Percentiles rank a stretch among this genome's conserved stretches.
phyloP scores from a whole-genome alignment of 2,113 vertebrate genomes.

The Cyphomyrus plagiostoma region DNA sequence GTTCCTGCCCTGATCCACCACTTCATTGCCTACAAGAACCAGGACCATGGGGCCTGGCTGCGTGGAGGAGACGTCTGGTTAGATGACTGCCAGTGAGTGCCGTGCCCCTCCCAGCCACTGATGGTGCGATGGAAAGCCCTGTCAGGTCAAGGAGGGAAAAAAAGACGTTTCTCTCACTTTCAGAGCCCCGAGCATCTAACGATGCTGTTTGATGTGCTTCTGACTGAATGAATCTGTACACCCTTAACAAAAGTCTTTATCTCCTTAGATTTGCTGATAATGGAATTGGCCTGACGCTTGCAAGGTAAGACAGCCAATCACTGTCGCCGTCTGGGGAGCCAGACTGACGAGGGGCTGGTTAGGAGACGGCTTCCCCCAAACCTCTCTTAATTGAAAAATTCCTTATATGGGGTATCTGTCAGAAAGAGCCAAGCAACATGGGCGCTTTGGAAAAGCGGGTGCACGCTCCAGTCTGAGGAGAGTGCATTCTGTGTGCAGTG shows the following conservation, averaged over 20 bases:
- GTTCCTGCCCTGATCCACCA: constrained; percentile 80
- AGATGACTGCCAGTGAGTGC: constrained; percentile 87
- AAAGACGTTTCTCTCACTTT: not conserved
- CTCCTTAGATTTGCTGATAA: constrained; percentile 88
- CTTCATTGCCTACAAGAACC: constrained; percentile 93
- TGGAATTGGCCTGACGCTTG: constrained; percentile 88
- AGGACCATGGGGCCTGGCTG: constrained; percentile 95
- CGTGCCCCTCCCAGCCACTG: not conserved
- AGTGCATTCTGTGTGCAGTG: constrained; percentile 53
- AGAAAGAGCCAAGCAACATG: constrained; percentile 29
- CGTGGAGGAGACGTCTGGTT: constrained; percentile 96
- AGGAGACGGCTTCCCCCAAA: constrained; percentile 22
- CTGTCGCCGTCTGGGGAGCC: constrained; percentile 14
- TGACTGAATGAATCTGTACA: not conserved
- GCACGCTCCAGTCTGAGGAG: not conserved
- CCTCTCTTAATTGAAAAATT: constrained; percentile 49
- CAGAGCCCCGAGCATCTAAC: not conserved
- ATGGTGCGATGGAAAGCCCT: not conserved
- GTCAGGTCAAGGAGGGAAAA: not conserved
- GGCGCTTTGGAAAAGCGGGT: constrained; percentile 27
- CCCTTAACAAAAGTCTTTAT: constrained; percentile 28
- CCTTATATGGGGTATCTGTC: constrained; percentile 42
- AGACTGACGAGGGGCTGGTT: constrained; percentile 29
- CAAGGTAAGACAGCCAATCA: constrained; percentile 67
- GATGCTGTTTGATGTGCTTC: not conserved